Percentiles rank a stretch among this genome's conserved stretches.
Evolutionary conservation across 2,797 vertebrate genomes (phyloP).

Genomic region (Esox lucius): DNA sequence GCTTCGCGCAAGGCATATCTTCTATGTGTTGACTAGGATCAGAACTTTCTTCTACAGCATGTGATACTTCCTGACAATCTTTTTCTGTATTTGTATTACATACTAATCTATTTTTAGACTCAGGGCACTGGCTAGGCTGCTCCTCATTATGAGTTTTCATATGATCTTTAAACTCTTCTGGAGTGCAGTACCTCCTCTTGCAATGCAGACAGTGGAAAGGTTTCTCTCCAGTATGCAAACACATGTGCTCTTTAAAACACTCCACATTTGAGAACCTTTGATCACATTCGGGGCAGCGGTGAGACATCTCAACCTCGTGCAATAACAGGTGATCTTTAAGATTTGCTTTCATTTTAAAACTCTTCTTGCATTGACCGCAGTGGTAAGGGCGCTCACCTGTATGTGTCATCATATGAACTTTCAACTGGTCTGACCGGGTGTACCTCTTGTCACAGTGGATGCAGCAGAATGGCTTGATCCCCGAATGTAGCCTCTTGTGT

Average conservation of each 20-base stretch:
- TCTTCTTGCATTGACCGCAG: background rate
- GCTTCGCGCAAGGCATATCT: background rate
- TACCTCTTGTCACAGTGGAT: background rate
- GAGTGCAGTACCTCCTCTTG: background rate
- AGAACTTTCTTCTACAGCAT: background rate
- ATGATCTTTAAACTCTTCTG: background rate
- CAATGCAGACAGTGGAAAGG: background rate
- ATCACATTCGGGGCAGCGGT: background rate
- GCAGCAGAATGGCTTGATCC: background rate
- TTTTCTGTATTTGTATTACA: background rate
- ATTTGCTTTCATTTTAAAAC: background rate
- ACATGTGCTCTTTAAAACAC: background rate
- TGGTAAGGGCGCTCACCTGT: background rate
- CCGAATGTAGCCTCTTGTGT: constrained; percentile 2
- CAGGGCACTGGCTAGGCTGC: background rate
- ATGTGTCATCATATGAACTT: background rate
- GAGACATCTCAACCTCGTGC: background rate
- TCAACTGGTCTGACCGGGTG: constrained; percentile 3
- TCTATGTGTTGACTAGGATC: background rate
- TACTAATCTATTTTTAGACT: background rate
- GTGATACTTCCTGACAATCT: background rate
- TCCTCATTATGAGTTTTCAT: background rate
- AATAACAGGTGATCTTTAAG: background rate
- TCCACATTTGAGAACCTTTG: background rate
- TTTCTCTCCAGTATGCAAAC: background rate